Evolutionary conservation across 2,888 invertebrate genomes (phyloP).

Genomic region (Epistrophe eligans): DNA sequence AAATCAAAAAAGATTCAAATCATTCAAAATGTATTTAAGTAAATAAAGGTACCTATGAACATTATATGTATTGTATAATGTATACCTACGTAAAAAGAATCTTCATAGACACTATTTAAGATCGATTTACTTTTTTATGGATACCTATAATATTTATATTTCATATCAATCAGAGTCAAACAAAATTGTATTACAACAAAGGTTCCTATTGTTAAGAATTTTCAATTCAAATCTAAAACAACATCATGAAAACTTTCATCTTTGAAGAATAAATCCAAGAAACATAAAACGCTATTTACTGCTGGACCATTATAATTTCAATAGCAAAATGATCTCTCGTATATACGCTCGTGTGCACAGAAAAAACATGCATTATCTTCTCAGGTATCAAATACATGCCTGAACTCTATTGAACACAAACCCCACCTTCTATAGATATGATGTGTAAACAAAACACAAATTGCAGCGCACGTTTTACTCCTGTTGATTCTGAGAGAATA

Average conservation of each 20-base stretch:
- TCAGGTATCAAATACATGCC: constrained; percentile 23
- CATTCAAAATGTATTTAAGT: background rate
- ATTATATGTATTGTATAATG: too few species aligned
- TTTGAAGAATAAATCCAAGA: background rate
- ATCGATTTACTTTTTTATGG: too few species aligned
- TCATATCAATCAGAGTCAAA: too few species aligned
- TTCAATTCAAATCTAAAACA: too few species aligned
- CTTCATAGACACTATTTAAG: too few species aligned
- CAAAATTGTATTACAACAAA: too few species aligned
- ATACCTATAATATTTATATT: too few species aligned
- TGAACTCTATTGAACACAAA: constrained; percentile 1
- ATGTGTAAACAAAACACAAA: constrained; percentile 1
- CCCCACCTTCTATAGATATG: background rate
- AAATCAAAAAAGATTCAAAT: constrained; percentile 10
- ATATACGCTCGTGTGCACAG: constrained; percentile 1
- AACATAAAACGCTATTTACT: background rate
- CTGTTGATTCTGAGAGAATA: constrained; percentile 64
- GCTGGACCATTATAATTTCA: constrained; percentile 6
- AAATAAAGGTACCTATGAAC: too few species aligned
- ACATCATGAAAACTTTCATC: background rate
- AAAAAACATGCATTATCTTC: constrained; percentile 20
- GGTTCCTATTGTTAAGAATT: too few species aligned
- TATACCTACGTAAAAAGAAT: too few species aligned
- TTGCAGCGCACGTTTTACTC: constrained; percentile 60
- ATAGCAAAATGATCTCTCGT: constrained; percentile 5